phyloP scores from a whole-genome alignment of 2,888 invertebrate species.

The Patella caerulea region DNA sequence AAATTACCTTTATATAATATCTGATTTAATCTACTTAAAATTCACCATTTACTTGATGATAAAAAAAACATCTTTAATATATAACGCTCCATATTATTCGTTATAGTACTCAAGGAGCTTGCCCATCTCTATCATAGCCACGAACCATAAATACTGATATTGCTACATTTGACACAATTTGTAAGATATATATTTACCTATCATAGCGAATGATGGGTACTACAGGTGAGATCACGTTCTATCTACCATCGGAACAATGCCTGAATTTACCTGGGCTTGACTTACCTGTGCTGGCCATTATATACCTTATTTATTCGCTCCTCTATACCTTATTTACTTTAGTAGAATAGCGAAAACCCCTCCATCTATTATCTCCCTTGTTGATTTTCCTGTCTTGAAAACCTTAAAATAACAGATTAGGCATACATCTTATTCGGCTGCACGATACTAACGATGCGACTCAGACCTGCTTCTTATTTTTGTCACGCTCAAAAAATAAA shows the following conservation, averaged over 20 bases:
- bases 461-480: not conserved
- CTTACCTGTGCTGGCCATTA: too few relatives aligned
- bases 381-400: constrained; percentile 21
- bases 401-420: constrained; percentile 7
- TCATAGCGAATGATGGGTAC: too few relatives aligned
- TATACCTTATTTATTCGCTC: too few relatives aligned
- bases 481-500: constrained; percentile 23
- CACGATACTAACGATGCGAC: constrained; percentile 7
- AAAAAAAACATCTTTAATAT: too few relatives aligned
- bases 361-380: not conserved
- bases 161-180: constrained; percentile 2
- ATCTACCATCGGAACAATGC: too few relatives aligned
- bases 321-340: not conserved
- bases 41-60: too few relatives aligned
- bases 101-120: too few relatives aligned
- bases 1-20: too few relatives aligned
- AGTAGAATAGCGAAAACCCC: not conserved
- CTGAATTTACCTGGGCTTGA: too few relatives aligned
- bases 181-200: constrained; percentile 5
- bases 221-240: too few relatives aligned
- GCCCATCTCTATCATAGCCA: not conserved
- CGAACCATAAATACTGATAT: constrained; percentile 1
- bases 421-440: constrained; percentile 16
- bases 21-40: too few relatives aligned
- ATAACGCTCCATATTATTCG: too few relatives aligned